Base-by-base conservation (phyloP, 2,888 invertebrate species). In the Idaea biselata region DNA sequence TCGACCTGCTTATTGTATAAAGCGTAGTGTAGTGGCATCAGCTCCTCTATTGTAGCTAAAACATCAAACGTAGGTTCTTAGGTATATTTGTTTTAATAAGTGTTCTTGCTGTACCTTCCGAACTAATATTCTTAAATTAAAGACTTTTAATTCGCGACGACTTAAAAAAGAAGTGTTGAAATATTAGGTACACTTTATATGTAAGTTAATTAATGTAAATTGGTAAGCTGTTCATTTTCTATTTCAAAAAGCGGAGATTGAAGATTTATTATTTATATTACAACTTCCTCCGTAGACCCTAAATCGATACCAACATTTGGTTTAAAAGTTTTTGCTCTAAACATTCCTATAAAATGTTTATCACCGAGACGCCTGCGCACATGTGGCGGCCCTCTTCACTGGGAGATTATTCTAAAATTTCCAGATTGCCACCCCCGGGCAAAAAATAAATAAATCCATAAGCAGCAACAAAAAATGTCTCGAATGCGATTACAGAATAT, bases 301-400 rank as follows among this genome's bases (percentile, higher is more conserved):
- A 84, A 85, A 88, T 88, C 82, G 83, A 85, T 82, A 80, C 80
- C 83, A 81, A 88, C 91, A 91, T 91, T 91, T 89, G 90, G 90
- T 82, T 83, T 70, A 14, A 78, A 75, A 86, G 86, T 91, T 92
- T 92, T 92, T 91, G 90, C 87, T 81, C 80, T 79, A 77, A 83
- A 88, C 87, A 91, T 91, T 91, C 91, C 89, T 88, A 92, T 92
- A 91, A 92, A 92, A 91, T 92, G 91, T 92, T 92, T 91, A 92
- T 92, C 91, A 80, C 87, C 86, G 81, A 75, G 74, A 71, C 79
- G 74, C 79, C 79, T 74, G 77, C 66, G 80, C 91, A 91, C 91
- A 91, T 91, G 91, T 91, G 91, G 75, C 84, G 80, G 80, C 82
- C 86, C 88, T 86, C 89, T 87, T 84, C 83, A 84, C 77, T 78